Evolutionary conservation across 23 tunicate genomes (phyloP).

Genomic region (Trididemnum nubilum): DNA sequence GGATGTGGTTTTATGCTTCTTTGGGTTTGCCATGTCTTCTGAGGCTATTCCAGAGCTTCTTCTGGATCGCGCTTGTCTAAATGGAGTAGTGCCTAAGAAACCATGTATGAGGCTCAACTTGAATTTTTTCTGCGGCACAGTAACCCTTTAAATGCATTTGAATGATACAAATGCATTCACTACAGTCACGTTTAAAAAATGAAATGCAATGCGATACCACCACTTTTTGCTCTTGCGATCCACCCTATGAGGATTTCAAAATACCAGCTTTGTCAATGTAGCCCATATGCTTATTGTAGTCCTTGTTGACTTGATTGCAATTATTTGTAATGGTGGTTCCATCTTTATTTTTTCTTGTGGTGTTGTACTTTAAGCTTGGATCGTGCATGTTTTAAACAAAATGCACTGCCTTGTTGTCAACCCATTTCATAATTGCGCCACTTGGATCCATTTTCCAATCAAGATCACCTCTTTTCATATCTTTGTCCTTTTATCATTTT

Average conservation of each 20-base stretch:
- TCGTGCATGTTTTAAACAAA: constrained; percentile 21
- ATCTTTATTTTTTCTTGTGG: constrained; percentile 27
- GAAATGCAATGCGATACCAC: constrained; percentile 29
- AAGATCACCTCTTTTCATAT: constrained; percentile 24
- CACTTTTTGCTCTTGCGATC: constrained; percentile 28
- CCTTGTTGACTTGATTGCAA: constrained; percentile 23
- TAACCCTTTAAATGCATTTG: background rate
- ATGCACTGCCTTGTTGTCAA: constrained; percentile 16
- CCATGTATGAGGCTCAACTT: background rate
- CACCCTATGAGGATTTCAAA: constrained; percentile 7
- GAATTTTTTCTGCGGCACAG: background rate
- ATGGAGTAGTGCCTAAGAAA: constrained; percentile 5
- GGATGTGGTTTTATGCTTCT: background rate
- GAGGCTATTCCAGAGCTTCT: background rate
- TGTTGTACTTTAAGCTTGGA: background rate
- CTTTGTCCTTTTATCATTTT: constrained; percentile 12
- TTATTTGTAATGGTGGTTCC: constrained; percentile 7
- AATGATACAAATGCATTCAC: constrained; percentile 17
- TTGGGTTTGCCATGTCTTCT: background rate
- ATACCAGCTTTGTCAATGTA: constrained; percentile 22
- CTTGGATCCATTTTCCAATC: constrained; percentile 10
- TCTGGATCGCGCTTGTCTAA: background rate
- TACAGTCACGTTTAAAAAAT: constrained; percentile 9
- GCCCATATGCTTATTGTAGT: constrained; percentile 32
- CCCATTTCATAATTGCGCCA: constrained; percentile 25